Base-by-base conservation (phyloP, 2,113 vertebrate species). In the Baryphthengus martii region DNA sequence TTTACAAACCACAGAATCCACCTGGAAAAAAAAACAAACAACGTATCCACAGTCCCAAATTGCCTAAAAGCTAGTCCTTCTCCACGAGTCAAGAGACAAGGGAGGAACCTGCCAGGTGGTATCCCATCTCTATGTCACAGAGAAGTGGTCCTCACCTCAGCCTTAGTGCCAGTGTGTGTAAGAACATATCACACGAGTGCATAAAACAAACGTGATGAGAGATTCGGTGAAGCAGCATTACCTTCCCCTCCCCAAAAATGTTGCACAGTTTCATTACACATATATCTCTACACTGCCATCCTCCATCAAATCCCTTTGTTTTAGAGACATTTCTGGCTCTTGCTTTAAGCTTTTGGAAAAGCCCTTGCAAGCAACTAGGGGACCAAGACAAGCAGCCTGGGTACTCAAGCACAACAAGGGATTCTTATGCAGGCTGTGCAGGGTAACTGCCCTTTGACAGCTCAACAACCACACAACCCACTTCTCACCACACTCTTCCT, bases 381-480 rank as follows among this genome's bases (percentile, higher is more conserved):
- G 47, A 58, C 9, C 2, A 6, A 2, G 3, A 53, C 45, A 33
- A 25, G 17, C 66, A 42, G 66, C 66, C 26, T 29, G 52, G 75
- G 25, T 31, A 11, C 18, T 7, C n/a, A 25, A 8, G 23, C n/a
- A 19, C 1, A 1, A 33, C 55, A 35, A 23, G 25, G 0, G 4
- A 20, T 17, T 52, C 56, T 47, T 61, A 14, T 28, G 28, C 62
- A 65, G 42, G 21, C 31, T 45, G 42, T 14, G 0, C 20, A 18
- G 35, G 11, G 55, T 16, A 65, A 1, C 39, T 58, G 18, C 84
- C 49, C 25, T 37, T 15, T 0, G 1, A 24, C 28, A 45, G 83
- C 77, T 73, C 53, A 35, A 28, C 44, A 21, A 6, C 45, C 25
- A 33, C 35, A 39, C 9, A 35, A 3, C 39, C 28, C 10, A 19